phyloP scores from a whole-genome alignment of 35 echinoderm and acorn worm species.

The Strongylocentrotus purpuratus region DNA sequence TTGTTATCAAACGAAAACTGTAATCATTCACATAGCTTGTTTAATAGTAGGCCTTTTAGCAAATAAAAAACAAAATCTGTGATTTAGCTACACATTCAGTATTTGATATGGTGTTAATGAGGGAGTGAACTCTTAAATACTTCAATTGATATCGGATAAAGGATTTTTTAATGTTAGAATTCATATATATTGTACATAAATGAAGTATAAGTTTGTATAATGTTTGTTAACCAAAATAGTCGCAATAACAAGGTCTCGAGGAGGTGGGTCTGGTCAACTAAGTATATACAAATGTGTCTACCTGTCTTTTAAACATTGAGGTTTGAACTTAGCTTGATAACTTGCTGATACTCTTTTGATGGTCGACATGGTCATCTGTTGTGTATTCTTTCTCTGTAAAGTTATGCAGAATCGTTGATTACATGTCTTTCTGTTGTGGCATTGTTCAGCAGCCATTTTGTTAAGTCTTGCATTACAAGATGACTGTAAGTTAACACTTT shows the following conservation, averaged over 20 bases:
- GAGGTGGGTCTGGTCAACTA: not conserved
- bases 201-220: not conserved
- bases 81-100: not conserved
- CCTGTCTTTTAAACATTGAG: not conserved
- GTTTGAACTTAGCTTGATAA: not conserved
- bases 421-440: not conserved
- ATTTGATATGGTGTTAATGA: not conserved
- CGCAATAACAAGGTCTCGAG: not conserved
- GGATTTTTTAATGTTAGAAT: not conserved
- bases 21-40: too few species aligned
- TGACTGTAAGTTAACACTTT: not conserved
- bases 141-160: not conserved
- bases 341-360: not conserved
- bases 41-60: not conserved
- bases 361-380: not conserved
- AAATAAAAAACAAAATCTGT: not conserved
- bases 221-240: not conserved
- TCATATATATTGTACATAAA: not conserved
- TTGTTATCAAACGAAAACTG: not conserved
- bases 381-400: not conserved
- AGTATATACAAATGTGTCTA: not conserved
- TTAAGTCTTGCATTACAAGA: not conserved
- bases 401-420: not conserved
- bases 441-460: not conserved
- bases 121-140: not conserved